Conservation (phyloP, 2,888 invertebrate species). For the Lasioglossum calceatum region DNA sequence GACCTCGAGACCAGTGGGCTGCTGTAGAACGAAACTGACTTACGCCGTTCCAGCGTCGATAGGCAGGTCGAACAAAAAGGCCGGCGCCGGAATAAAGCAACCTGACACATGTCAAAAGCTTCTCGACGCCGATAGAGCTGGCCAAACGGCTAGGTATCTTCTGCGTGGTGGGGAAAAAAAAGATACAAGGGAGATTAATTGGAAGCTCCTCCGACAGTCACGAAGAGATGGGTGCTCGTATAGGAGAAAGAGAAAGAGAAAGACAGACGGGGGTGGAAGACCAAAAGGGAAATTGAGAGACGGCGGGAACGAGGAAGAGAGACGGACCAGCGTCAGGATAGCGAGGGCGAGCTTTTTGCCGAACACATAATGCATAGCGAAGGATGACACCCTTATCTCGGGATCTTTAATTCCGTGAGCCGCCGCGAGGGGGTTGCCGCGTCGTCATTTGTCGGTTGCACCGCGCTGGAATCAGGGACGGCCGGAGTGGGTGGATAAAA, state of each 20-base stretch:
- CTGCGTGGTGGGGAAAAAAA: constrained; percentile 43
- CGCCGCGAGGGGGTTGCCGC: constrained; percentile 75
- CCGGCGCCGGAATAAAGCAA: constrained; percentile 16
- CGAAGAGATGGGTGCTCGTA: constrained; percentile 7
- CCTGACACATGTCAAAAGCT: constrained; percentile 39
- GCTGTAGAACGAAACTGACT: not conserved
- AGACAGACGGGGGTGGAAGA: not conserved
- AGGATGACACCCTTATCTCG: constrained; percentile 83
- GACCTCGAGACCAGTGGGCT: not conserved
- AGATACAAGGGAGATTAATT: constrained; percentile 77
- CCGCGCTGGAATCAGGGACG: constrained; percentile 68
- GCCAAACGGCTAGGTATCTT: constrained; percentile 47
- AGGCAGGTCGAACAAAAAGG: constrained; percentile 19
- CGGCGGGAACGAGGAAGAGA: constrained; percentile 24
- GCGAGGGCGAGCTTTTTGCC: constrained; percentile 78
- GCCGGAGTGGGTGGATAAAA: constrained; percentile 70
- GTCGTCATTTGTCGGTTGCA: constrained; percentile 84
- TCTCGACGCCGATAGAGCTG: constrained; percentile 24
- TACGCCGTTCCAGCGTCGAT: constrained; percentile 26
- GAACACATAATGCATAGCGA: constrained; percentile 80
- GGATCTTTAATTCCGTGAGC: constrained; percentile 83
- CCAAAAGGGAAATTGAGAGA: constrained; percentile 59
- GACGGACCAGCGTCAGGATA: constrained; percentile 44
- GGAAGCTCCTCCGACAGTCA: constrained; percentile 69
- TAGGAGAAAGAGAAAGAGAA: constrained; percentile 21